Base-by-base conservation (phyloP, 2,113 vertebrate genomes). In the Mormyrus iriodes region DNA sequence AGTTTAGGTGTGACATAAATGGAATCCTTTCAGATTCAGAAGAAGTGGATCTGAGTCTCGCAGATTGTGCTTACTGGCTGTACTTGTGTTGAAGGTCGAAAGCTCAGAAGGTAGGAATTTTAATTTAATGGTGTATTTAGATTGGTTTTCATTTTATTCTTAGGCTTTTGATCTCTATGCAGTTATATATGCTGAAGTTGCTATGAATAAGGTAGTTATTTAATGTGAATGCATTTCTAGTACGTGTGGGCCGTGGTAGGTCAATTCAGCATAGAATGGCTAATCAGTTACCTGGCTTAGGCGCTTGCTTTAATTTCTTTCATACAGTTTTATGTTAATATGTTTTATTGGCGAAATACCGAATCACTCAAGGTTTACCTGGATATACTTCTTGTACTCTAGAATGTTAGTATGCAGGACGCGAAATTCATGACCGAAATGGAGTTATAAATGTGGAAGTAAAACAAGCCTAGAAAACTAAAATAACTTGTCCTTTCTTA, bases 31-130 rank as follows among this genome's bases (percentile, higher is more conserved):
- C 21, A 46, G 9, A 87, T n/a, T 24, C 55, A 42, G 86, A 31
- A 61, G 55, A 87, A 87, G 53, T n/a, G 19, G 86, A 49, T 8
- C 35, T 53, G 5, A 86, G 86, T 65, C 8, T 46, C 7, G 17
- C 31, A 58, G 35, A 24, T 55, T 58, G 31, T 61, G 86, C 53
- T 52, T 61, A 51, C 49, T 19, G 46, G 15, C 17, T 87, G 51
- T 69, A 46, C 35, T 89, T 15, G 91, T 48, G 55, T 90, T 95
- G 95, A 95, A 95, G 95, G 94, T 95, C 95, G 94, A 89, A 82
- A 91, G 86, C 90, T 46, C 9, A 86, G 90, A 44, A 27, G 79
- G 93, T 94, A 89, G 93, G 93, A 93, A 88, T 91, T 52, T 82
- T 24, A 65, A 7, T 46, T 55, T 48, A 65, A 3, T 4, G 4